These are phyloP conservation scores for Drosophila serrata DNA, from an alignment of 1,140 invertebrate genomes.

Conservation along the genomic window DNA sequence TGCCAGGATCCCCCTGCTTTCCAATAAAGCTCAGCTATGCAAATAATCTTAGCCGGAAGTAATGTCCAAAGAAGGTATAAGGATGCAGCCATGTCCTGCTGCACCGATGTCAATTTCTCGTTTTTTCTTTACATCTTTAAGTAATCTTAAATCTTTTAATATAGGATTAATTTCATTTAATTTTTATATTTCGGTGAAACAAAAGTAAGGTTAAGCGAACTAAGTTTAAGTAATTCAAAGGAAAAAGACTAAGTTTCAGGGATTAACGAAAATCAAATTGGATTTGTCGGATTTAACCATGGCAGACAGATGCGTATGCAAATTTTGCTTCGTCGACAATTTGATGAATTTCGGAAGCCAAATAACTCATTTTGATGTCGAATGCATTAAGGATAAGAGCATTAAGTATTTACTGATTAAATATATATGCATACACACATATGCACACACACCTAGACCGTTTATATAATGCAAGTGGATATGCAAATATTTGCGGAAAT, in stretches of 20 bases:
- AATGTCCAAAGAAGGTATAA: not conserved
- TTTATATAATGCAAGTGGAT: constrained; percentile 10
- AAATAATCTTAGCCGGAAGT: constrained; percentile 8
- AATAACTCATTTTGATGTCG: constrained; percentile 48
- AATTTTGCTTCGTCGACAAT: constrained; percentile 10
- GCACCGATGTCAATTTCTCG: not conserved
- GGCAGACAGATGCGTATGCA: not conserved
- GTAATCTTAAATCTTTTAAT: too few relatives aligned
- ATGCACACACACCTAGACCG: not conserved
- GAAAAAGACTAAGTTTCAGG: not conserved
- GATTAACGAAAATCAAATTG: not conserved
- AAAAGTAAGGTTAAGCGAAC: too few relatives aligned
- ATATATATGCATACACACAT: constrained; percentile 11
- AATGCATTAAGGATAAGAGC: constrained; percentile 57
- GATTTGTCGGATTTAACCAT: not conserved
- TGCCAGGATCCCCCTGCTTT: not conserved
- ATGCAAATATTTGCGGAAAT: constrained; percentile 67
- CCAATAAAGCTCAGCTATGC: constrained; percentile 14
- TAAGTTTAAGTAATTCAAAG: not conserved
- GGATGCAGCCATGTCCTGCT: not conserved
- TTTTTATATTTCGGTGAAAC: too few relatives aligned
- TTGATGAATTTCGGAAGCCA: constrained; percentile 24
- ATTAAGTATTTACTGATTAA: constrained; percentile 66
- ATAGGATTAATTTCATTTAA: not conserved
- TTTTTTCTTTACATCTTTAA: not conserved